These are phyloP conservation scores for Sminthurides aquaticus DNA, from an alignment of 2,888 invertebrate genomes.

Conservation along the genomic window DNA sequence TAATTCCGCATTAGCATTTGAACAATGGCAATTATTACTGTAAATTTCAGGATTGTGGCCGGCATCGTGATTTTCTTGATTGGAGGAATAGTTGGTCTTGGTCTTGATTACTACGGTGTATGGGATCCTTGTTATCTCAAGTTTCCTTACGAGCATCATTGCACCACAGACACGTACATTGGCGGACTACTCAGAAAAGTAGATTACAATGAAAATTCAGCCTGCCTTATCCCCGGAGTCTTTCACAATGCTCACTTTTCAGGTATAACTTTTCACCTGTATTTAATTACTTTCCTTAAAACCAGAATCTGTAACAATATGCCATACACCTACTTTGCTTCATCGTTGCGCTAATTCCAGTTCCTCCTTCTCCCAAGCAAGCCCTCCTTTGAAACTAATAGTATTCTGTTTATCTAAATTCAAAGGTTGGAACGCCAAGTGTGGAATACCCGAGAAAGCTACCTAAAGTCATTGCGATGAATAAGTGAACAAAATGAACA, in stretches of 20 bases:
- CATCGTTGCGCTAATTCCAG: too few species aligned
- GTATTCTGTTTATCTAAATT: too few species aligned
- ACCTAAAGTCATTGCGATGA: too few species aligned
- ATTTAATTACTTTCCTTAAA: neutral
- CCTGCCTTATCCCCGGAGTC: conserved; percentile 10
- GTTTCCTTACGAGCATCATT: conserved; percentile 9
- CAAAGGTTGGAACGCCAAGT: conserved; percentile 1
- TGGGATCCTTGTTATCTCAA: conserved; percentile 12
- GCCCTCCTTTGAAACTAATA: too few species aligned
- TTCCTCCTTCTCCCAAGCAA: too few species aligned
- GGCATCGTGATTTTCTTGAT: neutral
- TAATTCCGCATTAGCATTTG: too few species aligned
- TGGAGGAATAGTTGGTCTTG: neutral
- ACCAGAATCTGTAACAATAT: too few species aligned
- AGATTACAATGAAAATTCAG: conserved; percentile 7
- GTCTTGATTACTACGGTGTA: conserved; percentile 8
- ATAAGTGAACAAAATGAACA: too few species aligned
- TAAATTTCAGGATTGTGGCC: neutral
- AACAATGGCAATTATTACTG: too few species aligned
- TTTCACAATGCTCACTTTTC: conserved; percentile 5
- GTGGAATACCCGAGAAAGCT: neutral
- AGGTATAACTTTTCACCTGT: conserved; percentile 1
- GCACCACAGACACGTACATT: conserved; percentile 1
- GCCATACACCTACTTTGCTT: too few species aligned
- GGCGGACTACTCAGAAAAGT: conserved; percentile 4